Conservation (phyloP, 2,113 vertebrate genomes). For the Chamaea fasciata region DNA sequence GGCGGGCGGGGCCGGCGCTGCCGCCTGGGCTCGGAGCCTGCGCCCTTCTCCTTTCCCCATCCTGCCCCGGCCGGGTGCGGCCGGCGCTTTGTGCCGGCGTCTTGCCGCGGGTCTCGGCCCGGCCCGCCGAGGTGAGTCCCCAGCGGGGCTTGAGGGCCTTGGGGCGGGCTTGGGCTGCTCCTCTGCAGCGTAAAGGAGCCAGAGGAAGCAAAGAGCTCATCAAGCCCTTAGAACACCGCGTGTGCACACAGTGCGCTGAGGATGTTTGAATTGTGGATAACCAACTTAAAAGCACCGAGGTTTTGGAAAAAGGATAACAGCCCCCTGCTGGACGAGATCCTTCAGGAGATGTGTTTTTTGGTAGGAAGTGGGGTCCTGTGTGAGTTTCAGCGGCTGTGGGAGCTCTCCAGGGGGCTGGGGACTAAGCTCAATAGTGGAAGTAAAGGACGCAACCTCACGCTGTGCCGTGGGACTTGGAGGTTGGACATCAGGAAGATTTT, state of each 20-base stretch:
- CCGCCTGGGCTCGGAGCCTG: not conserved
- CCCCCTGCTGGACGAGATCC: too few relatives aligned
- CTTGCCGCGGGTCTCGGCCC: accelerated
- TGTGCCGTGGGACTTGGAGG: not conserved
- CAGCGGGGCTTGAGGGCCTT: not conserved
- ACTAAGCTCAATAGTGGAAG: too few relatives aligned
- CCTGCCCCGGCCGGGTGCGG: accelerated
- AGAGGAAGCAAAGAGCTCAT: not conserved
- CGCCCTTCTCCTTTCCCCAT: accelerated
- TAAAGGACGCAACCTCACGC: accelerated
- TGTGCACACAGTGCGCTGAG: accelerated
- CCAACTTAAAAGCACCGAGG: accelerated
- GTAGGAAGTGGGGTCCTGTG: not conserved
- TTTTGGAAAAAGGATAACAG: not conserved
- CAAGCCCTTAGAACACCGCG: accelerated
- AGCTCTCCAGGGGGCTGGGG: too few relatives aligned
- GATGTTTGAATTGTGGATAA: accelerated
- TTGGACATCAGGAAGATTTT: not conserved
- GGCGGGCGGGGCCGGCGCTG: not conserved
- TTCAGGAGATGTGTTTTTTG: too few relatives aligned
- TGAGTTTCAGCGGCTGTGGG: not conserved
- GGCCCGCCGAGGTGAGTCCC: not conserved
- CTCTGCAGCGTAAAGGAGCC: not conserved
- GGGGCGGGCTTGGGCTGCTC: not conserved
- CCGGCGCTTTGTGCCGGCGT: accelerated